Conservation (phyloP, 2,888 invertebrate genomes). For the Ectemnius lituratus region DNA sequence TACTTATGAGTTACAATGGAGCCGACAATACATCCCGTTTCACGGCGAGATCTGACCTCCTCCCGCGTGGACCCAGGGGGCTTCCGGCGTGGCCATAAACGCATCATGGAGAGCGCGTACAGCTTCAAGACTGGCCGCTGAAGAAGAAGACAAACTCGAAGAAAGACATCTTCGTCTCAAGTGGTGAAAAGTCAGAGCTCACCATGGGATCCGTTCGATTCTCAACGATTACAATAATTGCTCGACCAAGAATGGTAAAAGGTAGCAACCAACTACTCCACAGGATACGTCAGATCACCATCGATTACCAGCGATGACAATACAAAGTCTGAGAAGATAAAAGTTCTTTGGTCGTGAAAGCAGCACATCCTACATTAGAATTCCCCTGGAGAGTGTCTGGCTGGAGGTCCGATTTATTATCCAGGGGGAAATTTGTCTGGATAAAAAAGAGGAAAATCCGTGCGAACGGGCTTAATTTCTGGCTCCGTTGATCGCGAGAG, state of each 20-base stretch:
- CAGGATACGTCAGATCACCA: not conserved
- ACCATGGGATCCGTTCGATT: conserved; percentile 15
- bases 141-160: not conserved
- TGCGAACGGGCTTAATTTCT: conserved; percentile 34
- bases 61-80: conserved; percentile 64
- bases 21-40: conserved; percentile 69
- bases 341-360: not conserved
- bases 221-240: not conserved
- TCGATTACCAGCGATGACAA: not conserved
- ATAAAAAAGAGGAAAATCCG: conserved; percentile 19
- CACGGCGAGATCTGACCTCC: conserved; percentile 68
- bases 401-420: conserved; percentile 26
- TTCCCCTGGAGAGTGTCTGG: not conserved
- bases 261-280: conserved; percentile 1
- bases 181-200: conserved; percentile 15
- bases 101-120: conserved; percentile 64
- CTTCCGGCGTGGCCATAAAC: conserved; percentile 69
- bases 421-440: conserved; percentile 24
- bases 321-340: not conserved
- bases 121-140: not conserved
- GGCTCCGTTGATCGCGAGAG: conserved; percentile 2
- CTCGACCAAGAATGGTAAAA: conserved; percentile 9
- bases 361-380: not conserved
- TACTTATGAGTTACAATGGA: conserved; percentile 71
- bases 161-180: conserved; percentile 13